Conservation (phyloP, 2,888 invertebrate species). For the Spodoptera exigua region DNA sequence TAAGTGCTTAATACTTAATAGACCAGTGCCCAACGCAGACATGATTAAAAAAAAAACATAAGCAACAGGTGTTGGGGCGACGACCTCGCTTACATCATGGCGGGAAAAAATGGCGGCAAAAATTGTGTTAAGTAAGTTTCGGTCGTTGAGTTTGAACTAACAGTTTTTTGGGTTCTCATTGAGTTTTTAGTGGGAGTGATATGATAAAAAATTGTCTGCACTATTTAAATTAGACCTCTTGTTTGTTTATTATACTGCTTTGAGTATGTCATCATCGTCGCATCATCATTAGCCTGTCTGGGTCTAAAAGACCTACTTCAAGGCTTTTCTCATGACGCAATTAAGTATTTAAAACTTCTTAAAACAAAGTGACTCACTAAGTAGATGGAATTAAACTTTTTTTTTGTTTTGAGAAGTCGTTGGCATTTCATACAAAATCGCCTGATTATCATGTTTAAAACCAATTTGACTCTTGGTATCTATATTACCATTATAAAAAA, state of each 20-base stretch:
- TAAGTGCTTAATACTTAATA: conserved; percentile 78
- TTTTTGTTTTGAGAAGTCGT: conserved; percentile 10
- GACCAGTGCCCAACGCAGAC: conserved; percentile 73
- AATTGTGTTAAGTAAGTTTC: conserved; percentile 67
- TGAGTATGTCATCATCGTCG: conserved; percentile 34
- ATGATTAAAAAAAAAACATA: conserved; percentile 62
- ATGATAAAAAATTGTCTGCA: conserved; percentile 43
- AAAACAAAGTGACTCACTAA: conserved; percentile 29
- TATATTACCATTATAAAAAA: too few species aligned
- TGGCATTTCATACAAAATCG: neutral
- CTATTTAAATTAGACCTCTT: conserved; percentile 39
- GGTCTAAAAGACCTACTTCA: conserved; percentile 31
- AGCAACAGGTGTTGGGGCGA: conserved; percentile 75
- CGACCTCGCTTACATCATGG: conserved; percentile 76
- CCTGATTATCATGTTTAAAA: neutral
- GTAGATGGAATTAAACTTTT: neutral
- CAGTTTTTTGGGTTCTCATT: conserved; percentile 67
- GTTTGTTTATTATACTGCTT: conserved; percentile 46
- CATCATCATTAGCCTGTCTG: conserved; percentile 48
- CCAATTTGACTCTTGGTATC: neutral
- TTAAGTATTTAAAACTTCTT: conserved; percentile 20
- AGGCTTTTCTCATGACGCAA: conserved; percentile 38
- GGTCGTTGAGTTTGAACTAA: conserved; percentile 66
- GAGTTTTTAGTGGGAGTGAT: conserved; percentile 56
- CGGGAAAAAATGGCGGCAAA: conserved; percentile 75